Percentiles rank a stretch among this genome's conserved stretches.
These are phyloP conservation scores for Crotalus helleri DNA, from an alignment of 2,113 vertebrate species.

Conservation along the genomic window DNA sequence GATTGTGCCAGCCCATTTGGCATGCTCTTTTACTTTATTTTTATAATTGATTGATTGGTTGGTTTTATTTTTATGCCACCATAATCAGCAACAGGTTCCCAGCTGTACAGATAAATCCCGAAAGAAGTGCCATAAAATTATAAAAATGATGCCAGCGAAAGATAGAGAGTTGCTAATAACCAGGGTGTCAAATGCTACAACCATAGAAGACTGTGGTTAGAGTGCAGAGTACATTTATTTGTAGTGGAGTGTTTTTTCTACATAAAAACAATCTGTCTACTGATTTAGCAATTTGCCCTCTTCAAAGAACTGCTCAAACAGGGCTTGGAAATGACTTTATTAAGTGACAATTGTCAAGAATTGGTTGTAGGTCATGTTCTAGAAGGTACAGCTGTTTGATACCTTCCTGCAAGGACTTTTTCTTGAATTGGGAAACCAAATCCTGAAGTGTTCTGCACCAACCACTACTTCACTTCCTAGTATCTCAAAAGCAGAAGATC, in stretches of 20 bases:
- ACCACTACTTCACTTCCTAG: not conserved
- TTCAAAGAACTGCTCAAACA: not conserved
- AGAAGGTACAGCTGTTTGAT: not conserved
- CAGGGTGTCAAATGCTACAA: not conserved
- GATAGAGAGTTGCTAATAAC: not conserved
- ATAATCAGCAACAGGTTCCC: not conserved
- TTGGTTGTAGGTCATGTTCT: not conserved
- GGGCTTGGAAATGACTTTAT: not conserved
- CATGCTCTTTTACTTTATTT: not conserved
- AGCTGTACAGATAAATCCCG: not conserved
- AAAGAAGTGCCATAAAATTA: not conserved
- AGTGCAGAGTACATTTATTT: not conserved
- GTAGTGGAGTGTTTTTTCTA: not conserved
- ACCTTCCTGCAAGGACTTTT: not conserved
- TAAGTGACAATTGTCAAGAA: not conserved
- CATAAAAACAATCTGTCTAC: not conserved
- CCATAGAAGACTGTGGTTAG: not conserved
- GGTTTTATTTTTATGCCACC: not conserved
- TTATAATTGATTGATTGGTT: not conserved
- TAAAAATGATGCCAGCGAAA: not conserved
- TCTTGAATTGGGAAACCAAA: not conserved
- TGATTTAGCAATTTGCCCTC: not conserved
- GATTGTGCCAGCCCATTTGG: not conserved
- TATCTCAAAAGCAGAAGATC: not conserved
- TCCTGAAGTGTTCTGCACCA: not conserved